A percentile compares a stretch with the other conserved stretches of the same genome.
Conservation (phyloP, 1,140 invertebrate genomes). For the Sesamia nonagrioides region DNA sequence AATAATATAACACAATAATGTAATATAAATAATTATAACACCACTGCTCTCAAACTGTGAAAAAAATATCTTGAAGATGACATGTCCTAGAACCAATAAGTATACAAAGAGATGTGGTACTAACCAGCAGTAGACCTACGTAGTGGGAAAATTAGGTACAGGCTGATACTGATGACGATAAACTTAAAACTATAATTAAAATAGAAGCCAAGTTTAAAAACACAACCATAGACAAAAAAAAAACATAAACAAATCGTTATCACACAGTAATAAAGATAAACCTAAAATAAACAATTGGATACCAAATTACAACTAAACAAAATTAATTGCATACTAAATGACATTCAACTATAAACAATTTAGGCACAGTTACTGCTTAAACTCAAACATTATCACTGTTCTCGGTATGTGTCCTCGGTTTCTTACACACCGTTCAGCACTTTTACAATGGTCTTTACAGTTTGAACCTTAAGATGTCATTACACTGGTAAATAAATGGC, state of each 20-base stretch:
- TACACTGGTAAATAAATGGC: not conserved
- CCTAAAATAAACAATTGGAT: not conserved
- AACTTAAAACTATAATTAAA: too few relatives aligned
- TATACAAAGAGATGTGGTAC: too few relatives aligned
- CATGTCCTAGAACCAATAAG: too few relatives aligned
- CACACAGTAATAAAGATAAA: not conserved
- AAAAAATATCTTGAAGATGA: too few relatives aligned
- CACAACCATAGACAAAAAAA: not conserved
- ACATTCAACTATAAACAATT: constrained; percentile 15
- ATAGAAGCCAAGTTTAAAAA: too few relatives aligned
- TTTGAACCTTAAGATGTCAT: not conserved
- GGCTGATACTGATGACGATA: too few relatives aligned
- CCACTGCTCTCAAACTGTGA: too few relatives aligned
- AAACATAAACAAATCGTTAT: not conserved
- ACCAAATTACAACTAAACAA: constrained; percentile 16
- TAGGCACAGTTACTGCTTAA: not conserved
- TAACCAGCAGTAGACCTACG: too few relatives aligned
- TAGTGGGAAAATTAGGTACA: too few relatives aligned
- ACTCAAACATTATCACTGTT: constrained; percentile 28
- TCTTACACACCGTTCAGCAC: not conserved
- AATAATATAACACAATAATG: too few relatives aligned
- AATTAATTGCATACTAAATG: constrained; percentile 38
- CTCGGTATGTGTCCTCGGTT: constrained; percentile 6
- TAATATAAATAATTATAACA: too few relatives aligned
- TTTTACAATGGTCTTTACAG: constrained; percentile 16